A percentile compares a stretch with the other conserved stretches of the same genome.
These are phyloP conservation scores for Gymnarchus niloticus DNA, from an alignment of 2,113 vertebrate genomes.

Conservation along the genomic window DNA sequence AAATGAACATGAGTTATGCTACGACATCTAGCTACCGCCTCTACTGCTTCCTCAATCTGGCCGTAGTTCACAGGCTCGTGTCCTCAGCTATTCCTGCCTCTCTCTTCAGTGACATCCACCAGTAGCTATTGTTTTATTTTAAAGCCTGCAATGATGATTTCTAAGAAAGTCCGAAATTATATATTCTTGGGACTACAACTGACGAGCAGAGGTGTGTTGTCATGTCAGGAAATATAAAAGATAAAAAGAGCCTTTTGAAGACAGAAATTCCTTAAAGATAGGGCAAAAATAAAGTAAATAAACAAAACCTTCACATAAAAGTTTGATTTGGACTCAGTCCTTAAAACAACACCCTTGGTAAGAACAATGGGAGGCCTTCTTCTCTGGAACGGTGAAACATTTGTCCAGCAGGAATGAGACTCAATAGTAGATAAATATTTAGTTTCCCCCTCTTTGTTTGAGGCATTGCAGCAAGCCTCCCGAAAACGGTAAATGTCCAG, in stretches of 20 bases:
- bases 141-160: neutral
- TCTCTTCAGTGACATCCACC: neutral
- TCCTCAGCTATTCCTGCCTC: neutral
- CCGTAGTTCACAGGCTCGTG: neutral
- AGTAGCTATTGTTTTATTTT: neutral
- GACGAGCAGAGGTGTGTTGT: neutral
- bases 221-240: neutral
- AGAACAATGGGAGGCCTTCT: conserved; percentile 38
- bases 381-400: conserved; percentile 27
- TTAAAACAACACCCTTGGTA: conserved; percentile 6
- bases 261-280: neutral
- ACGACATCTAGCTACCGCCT: neutral
- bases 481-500: conserved; percentile 32
- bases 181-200: neutral
- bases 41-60: neutral
- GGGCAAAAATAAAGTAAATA: conserved; percentile 16
- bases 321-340: conserved; percentile 19
- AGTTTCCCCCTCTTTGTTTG: conserved; percentile 34
- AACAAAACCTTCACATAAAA: conserved; percentile 16
- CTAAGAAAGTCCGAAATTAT: neutral
- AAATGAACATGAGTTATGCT: neutral
- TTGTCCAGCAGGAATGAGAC: conserved; percentile 19
- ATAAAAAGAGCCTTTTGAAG: neutral
- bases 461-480: conserved; percentile 23
- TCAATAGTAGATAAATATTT: conserved; percentile 31